Conservation (phyloP, 2,797 vertebrate genomes). For the Lates japonicus region DNA sequence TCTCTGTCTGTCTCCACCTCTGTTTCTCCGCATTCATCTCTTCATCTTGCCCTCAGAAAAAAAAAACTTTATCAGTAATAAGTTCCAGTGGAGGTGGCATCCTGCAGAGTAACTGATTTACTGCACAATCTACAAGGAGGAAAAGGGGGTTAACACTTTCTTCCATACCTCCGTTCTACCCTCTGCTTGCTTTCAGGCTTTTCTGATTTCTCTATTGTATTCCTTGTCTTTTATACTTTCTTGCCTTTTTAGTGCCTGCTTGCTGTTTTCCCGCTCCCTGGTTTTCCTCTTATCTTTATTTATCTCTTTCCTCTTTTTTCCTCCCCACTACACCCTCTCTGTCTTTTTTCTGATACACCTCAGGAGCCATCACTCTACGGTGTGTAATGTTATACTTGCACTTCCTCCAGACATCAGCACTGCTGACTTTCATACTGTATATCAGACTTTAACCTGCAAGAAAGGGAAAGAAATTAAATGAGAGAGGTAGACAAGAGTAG, state of each 20-base stretch:
- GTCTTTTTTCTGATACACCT: background rate
- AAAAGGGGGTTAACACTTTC: constrained; percentile 19
- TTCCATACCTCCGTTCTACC: background rate
- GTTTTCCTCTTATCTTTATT: constrained; percentile 27
- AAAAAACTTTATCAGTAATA: constrained; percentile 45
- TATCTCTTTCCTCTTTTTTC: constrained; percentile 4
- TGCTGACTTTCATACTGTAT: constrained; percentile 5
- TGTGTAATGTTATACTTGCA: background rate
- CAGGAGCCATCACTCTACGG: constrained; percentile 10
- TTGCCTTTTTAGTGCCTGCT: constrained; percentile 6
- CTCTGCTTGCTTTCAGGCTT: constrained; percentile 29
- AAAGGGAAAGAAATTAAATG: background rate
- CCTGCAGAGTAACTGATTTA: constrained; percentile 49
- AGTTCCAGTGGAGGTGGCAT: constrained; percentile 42
- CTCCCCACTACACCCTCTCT: too few species aligned
- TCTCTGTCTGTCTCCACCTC: constrained; percentile 29
- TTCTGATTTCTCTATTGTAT: constrained; percentile 30
- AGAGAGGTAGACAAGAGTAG: background rate
- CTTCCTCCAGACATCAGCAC: constrained; percentile 1
- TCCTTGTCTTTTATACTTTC: background rate
- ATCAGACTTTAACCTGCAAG: background rate
- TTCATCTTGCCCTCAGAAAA: constrained; percentile 38
- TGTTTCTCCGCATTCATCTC: constrained; percentile 28
- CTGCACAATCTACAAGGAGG: constrained; percentile 34
- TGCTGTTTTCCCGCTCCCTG: background rate